Percentiles rank a stretch among this genome's conserved stretches.
Conservation (phyloP, 2,888 invertebrate species). For the Papilio protenor region DNA sequence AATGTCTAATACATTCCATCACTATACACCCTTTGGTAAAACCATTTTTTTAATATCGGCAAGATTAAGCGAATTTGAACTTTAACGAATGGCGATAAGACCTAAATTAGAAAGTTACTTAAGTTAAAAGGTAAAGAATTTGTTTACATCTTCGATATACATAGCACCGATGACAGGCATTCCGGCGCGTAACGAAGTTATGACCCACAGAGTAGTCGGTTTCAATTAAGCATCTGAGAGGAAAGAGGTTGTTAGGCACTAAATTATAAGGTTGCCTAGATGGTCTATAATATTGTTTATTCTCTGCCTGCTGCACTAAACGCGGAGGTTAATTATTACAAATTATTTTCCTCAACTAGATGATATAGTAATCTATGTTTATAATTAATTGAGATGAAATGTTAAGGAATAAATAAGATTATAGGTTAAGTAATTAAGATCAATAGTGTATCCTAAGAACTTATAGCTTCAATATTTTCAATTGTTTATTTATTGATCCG, state of each 20-base stretch:
- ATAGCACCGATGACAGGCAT: slow-evolving; percentile 57
- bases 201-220: slow-evolving; percentile 60
- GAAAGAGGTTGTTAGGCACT: slow-evolving; percentile 57
- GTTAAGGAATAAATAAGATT: slow-evolving; percentile 4
- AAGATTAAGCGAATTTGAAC: slow-evolving; percentile 22
- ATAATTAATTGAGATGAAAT: slow-evolving; percentile 31
- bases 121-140: slow-evolving; percentile 15
- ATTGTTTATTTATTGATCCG: no score
- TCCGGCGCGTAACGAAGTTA: slow-evolving; percentile 60
- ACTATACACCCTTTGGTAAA: slow-evolving; percentile 47
- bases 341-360: slow-evolving; percentile 37
- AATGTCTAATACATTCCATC: slow-evolving; percentile 54
- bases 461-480: no score
- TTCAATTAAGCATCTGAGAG: slow-evolving; percentile 62
- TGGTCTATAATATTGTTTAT: slow-evolving; percentile 61
- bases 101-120: neutral
- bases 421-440: neutral
- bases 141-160: slow-evolving; percentile 43
- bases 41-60: slow-evolving; percentile 4
- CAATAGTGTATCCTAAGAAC: neutral
- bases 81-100: slow-evolving; percentile 18
- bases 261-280: slow-evolving; percentile 60
- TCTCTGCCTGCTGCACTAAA: slow-evolving; percentile 56
- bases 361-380: slow-evolving; percentile 22
- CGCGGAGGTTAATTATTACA: slow-evolving; percentile 37